Percentiles rank a stretch among this genome's conserved stretches.
These are phyloP conservation scores for Alsophila aescularia DNA, from an alignment of 2,888 invertebrate genomes.

Conservation along the genomic window DNA sequence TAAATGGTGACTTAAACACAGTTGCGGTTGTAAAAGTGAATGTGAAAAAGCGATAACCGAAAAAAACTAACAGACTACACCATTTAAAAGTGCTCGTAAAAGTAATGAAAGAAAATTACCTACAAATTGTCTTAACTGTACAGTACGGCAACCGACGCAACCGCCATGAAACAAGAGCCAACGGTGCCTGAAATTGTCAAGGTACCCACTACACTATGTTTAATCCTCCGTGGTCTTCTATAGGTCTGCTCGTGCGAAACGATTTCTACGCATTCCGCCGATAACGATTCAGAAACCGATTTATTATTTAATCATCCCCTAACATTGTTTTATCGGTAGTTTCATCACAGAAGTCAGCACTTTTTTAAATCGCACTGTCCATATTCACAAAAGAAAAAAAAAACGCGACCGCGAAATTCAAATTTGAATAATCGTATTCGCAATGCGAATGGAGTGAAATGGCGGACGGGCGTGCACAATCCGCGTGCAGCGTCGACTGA, in stretches of 20 bases:
- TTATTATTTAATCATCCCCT: slow-evolving; percentile 35
- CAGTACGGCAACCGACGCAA: slow-evolving; percentile 58
- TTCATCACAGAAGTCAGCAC: slow-evolving; percentile 34
- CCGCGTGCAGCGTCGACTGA: slow-evolving; percentile 63
- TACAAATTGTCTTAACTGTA: slow-evolving; percentile 50
- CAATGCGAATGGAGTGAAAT: slow-evolving; percentile 47
- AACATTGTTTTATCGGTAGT: slow-evolving; percentile 21
- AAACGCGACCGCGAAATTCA: slow-evolving; percentile 35
- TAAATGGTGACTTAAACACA: slow-evolving; percentile 2
- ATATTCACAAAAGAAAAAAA: slow-evolving; percentile 40
- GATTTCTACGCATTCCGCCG: slow-evolving; percentile 69
- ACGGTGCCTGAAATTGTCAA: slow-evolving; percentile 68
- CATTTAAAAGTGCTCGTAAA: slow-evolving; percentile 13
- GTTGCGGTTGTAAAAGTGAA: slow-evolving; percentile 2
- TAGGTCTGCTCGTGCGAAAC: slow-evolving; percentile 62
- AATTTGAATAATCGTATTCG: slow-evolving; percentile 42
- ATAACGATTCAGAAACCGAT: slow-evolving; percentile 42
- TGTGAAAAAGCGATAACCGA: slow-evolving; percentile 8
- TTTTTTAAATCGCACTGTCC: slow-evolving; percentile 43
- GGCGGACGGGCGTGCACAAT: slow-evolving; percentile 55
- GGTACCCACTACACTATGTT: slow-evolving; percentile 59
- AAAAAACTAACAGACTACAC: slow-evolving; percentile 8
- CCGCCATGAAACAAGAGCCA: slow-evolving; percentile 66
- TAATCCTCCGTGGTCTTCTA: slow-evolving; percentile 64
- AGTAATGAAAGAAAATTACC: slow-evolving; percentile 34